Base-by-base conservation (phyloP, 2,888 invertebrate species). In the Thera britannica region DNA sequence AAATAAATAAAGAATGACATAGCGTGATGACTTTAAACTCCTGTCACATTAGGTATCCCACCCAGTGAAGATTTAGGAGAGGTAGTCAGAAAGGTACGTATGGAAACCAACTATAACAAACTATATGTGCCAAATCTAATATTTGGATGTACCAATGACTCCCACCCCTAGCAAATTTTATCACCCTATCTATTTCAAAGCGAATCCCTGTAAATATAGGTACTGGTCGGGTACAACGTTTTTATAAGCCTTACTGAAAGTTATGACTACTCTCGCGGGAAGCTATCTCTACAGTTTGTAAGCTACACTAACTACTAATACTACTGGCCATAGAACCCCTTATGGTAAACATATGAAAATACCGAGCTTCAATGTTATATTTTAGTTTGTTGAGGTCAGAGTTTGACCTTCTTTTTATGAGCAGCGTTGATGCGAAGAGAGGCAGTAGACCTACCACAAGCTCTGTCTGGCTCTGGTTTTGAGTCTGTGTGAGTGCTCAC, bases 341-440 rank as follows among this genome's bases (percentile, higher is more conserved):
- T 38, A 38, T 56, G 35, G 6, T 55, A n/a, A 51, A 12, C 38
- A 56, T 56, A n/a, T 12, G 41, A 12, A 11, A 55, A 38, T 54
- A 65, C 54, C 41, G 35, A 7, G 8, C 34, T n/a, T 36, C 48
- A 56, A 48, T 48, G 48, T 46, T 55, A 48, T 49, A 57, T 57
- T 57, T 49, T 57, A 46, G 34, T 57, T 57, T 62, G 62, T 48
- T 38, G 48, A 44, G 56, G 48, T 62, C 35, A 23, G n/a, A 44
- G 48, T 56, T 38, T 57, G 55, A 38, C 62, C 55, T 38, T 38
- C 56, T 38, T 23, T 62, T 57, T 49, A 49, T 56, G 6, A 48
- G 9, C n/a, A 62, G 55, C 48, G 62, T 57, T 38, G 56, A 41
- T 51, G 49, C 54, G 56, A 38, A 49, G 57, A 34, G 36, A 38